Percentiles rank a stretch among this genome's conserved stretches.
phyloP scores from a whole-genome alignment of 2,113 vertebrate species.

The Periophthalmodon schlosseri region DNA sequence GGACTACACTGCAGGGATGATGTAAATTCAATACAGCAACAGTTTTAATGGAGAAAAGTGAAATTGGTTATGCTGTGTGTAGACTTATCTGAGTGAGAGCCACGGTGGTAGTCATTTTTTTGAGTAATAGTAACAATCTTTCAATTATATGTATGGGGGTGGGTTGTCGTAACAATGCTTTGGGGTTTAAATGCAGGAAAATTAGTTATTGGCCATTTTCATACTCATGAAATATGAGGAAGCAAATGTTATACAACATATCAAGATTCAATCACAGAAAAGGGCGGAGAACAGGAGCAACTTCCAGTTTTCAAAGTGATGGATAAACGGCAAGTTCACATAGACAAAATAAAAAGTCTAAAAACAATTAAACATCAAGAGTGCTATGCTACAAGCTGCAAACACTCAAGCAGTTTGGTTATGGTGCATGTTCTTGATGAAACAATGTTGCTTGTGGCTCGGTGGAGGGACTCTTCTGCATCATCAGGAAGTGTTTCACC shows the following conservation, averaged over 20 bases:
- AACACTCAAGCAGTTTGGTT: too few relatives aligned
- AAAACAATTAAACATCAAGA: too few relatives aligned
- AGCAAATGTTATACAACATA: not conserved
- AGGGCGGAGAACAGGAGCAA: not conserved
- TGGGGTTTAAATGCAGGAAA: not conserved
- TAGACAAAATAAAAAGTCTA: not conserved
- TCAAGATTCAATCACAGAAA: not conserved
- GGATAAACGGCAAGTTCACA: not conserved
- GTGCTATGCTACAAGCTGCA: too few relatives aligned
- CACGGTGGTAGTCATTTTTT: too few relatives aligned
- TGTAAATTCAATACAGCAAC: slow-evolving; percentile 33
- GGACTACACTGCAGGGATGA: slow-evolving; percentile 38
- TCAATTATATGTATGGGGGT: not conserved
- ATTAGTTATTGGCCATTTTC: not conserved
- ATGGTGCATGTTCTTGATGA: too few relatives aligned
- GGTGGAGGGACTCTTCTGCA: too few relatives aligned
- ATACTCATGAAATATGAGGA: not conserved
- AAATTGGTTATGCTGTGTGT: not conserved
- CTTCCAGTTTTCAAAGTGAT: not conserved
- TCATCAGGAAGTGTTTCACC: too few relatives aligned
- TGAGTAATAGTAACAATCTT: too few relatives aligned
- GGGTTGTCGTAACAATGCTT: too few relatives aligned
- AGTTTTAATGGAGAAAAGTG: not conserved
- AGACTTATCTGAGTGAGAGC: not conserved
- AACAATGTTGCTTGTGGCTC: too few relatives aligned